These are phyloP conservation scores for Bufotes viridis DNA, from an alignment of 2,797 vertebrate species.

Conservation along the genomic window DNA sequence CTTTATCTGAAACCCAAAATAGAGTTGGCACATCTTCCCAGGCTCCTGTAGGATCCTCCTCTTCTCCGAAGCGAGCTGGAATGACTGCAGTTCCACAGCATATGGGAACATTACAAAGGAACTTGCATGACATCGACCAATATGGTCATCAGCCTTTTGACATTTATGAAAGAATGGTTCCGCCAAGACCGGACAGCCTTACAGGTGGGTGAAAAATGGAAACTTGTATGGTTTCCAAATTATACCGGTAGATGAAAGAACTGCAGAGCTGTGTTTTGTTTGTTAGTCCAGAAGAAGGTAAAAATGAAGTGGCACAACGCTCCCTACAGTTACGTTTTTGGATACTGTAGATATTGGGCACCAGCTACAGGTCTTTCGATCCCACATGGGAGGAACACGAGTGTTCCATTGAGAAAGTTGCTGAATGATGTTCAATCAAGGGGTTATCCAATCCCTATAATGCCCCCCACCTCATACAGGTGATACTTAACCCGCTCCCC, in stretches of 20 bases:
- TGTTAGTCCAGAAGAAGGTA: background rate
- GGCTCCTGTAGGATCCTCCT: conserved; percentile 77
- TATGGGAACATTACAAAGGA: conserved; percentile 85
- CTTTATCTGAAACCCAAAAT: conserved; percentile 76
- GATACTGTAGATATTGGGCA: no score
- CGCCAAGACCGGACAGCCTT: conserved; percentile 90
- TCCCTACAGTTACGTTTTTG: no score
- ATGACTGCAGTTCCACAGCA: conserved; percentile 96
- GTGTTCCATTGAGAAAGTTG: no score
- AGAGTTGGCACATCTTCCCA: conserved; percentile 77
- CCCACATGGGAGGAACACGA: no score
- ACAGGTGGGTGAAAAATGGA: conserved; percentile 83
- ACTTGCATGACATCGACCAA: conserved; percentile 83
- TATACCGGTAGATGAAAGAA: background rate
- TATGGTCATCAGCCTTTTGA: conserved; percentile 90
- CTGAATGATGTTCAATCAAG: no score
- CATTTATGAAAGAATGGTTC: conserved; percentile 93
- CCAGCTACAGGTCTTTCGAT: no score
- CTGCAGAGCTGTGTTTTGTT: background rate
- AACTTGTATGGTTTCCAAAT: background rate
- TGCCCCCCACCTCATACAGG: no score
- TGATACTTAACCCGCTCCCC: no score
- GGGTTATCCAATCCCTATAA: no score
- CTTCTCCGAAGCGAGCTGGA: conserved; percentile 80
- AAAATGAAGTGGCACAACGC: no score